A percentile compares a stretch with the other conserved stretches of the same genome.
Conservation (phyloP, 1,140 invertebrate species). For the Stegodyphus dumicola region DNA sequence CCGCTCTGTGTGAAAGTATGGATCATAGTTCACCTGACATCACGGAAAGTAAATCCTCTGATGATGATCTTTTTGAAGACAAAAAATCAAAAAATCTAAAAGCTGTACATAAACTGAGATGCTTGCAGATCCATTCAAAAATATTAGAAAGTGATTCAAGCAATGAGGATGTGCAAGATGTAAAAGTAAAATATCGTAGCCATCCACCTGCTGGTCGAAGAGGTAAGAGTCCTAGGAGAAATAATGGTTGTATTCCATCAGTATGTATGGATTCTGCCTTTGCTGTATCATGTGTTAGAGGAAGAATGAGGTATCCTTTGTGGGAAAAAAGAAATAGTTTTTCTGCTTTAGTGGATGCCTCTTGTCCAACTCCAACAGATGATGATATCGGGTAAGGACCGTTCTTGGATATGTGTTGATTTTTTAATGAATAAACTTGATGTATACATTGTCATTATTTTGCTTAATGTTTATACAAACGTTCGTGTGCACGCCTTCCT, state of each 20-base stretch:
- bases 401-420: no score
- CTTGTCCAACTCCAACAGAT: constrained; percentile 31
- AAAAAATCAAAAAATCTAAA: constrained; percentile 20
- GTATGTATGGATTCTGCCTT: constrained; percentile 55
- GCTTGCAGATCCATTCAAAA: constrained; percentile 25
- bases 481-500: no score
- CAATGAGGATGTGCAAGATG: constrained; percentile 43
- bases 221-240: constrained; percentile 37
- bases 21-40: constrained; percentile 15
- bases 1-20: constrained; percentile 4
- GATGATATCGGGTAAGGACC: constrained; percentile 68
- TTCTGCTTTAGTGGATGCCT: constrained; percentile 6
- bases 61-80: constrained; percentile 34
- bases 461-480: no score
- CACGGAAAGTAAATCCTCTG: constrained; percentile 23
- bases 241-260: constrained; percentile 39
- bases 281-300: constrained; percentile 8
- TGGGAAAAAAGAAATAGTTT: constrained; percentile 41
- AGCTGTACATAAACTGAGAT: constrained; percentile 24
- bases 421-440: no score
- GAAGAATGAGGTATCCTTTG: constrained; percentile 36
- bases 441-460: no score
- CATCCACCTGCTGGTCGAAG: constrained; percentile 37
- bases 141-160: constrained; percentile 58
- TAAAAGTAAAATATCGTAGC: constrained; percentile 25